Conservation (phyloP, 2,113 vertebrate species). For the Onychorhynchus coronatus region DNA sequence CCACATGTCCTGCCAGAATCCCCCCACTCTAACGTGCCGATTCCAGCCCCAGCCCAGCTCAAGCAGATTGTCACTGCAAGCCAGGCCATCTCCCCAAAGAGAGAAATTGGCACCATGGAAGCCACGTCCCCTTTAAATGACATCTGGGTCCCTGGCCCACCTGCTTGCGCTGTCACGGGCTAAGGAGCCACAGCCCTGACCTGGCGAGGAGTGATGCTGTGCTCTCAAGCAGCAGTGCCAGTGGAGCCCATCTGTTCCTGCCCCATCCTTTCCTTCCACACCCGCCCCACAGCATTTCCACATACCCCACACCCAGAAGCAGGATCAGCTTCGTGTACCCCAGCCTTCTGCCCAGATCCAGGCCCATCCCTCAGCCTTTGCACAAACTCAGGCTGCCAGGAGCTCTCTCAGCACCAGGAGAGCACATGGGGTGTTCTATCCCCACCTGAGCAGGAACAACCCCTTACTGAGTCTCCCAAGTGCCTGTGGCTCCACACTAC, state of each 20-base stretch:
- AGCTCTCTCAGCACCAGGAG: neutral
- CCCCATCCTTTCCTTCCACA: neutral
- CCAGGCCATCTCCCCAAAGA: neutral
- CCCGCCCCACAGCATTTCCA: neutral
- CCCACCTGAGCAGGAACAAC: neutral
- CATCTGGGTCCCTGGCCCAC: neutral
- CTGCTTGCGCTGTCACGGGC: rapidly evolving
- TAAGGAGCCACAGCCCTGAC: neutral
- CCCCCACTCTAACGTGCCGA: rapidly evolving
- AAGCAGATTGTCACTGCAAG: neutral
- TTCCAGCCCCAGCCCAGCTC: neutral
- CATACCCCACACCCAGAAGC: neutral
- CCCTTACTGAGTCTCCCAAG: neutral
- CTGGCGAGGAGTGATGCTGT: neutral
- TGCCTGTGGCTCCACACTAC: neutral
- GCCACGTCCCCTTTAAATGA: too few relatives aligned
- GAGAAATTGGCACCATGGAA: neutral
- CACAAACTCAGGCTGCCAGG: neutral
- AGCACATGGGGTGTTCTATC: neutral
- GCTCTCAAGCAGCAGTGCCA: neutral
- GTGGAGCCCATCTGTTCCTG: neutral
- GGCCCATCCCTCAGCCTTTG: neutral
- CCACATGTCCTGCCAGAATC: neutral
- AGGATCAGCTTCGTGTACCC: neutral
- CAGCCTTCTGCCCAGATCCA: neutral